A percentile compares a stretch with the other conserved stretches of the same genome.
phyloP scores from a whole-genome alignment of 1,140 invertebrate genomes.

The Orius insidiosus region DNA sequence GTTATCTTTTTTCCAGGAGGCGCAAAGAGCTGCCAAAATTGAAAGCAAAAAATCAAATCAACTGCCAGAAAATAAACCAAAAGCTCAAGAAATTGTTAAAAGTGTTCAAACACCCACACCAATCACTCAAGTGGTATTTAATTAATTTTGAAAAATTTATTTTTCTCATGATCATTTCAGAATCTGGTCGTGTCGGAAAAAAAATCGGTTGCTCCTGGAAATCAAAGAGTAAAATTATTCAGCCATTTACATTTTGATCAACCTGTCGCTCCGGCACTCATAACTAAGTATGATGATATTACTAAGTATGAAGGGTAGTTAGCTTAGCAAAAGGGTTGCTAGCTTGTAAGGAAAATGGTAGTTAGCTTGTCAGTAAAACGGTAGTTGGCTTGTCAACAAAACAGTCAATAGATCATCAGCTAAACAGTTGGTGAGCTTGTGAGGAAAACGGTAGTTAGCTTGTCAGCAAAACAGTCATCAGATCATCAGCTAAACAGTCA shows the following conservation, averaged over 20 bases:
- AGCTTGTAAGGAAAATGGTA: no score
- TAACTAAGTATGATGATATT: no score
- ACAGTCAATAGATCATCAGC: no score
- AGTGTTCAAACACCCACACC: constrained; percentile 21
- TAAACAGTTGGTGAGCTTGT: no score
- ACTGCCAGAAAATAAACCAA: constrained; percentile 20
- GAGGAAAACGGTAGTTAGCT: no score
- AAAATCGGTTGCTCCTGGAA: constrained; percentile 18
- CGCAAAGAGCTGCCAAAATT: constrained; percentile 49
- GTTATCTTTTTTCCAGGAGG: constrained; percentile 39
- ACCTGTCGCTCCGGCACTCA: no score
- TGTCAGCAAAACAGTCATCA: no score
- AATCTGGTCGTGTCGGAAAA: neutral
- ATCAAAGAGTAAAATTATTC: constrained; percentile 45
- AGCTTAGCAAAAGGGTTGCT: no score
- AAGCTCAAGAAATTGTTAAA: constrained; percentile 20
- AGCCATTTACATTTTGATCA: constrained; percentile 35
- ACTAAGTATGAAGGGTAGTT: no score
- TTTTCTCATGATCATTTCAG: neutral
- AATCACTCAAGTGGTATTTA: constrained; percentile 12
- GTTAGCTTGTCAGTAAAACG: no score
- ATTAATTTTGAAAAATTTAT: neutral
- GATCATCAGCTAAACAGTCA: no score
- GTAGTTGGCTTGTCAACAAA: no score
- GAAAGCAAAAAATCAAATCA: constrained; percentile 20